Base-by-base conservation (phyloP, 2,888 invertebrate species). In the Argyra leucocephala region DNA sequence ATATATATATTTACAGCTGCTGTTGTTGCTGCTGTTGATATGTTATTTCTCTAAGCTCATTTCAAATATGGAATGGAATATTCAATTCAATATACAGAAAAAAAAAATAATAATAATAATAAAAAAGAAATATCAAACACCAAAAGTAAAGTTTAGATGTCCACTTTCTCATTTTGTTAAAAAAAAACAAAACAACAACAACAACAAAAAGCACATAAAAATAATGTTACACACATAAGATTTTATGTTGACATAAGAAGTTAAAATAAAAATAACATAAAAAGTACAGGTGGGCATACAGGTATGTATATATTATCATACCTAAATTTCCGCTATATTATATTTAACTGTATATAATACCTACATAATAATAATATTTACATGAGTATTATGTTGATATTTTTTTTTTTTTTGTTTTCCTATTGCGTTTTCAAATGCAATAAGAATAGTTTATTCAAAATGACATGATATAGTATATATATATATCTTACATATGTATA, bases 321-420 rank as follows among this genome's bases (percentile, higher is more conserved):
- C 48, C n/a, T 48, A 48, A 48, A 48, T 48, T 48, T 48, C 48
- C 48, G 48, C 48, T 48, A 48, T 48, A 48, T 48, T 48, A 48
- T 48, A 9, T 48, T 48, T 48, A 48, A 48, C 48, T 48, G 48
- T 48, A 48, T 18, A 48, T 15, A 18, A 7, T 31, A 31, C 31
- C 5, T 7, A 31, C 10, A 31, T 31, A 31, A 31, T 31, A 31
- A n/a, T n/a, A n/a, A n/a, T n/a, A n/a, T n/a, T n/a, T n/a, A n/a
- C n/a, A n/a, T n/a, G n/a, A n/a, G n/a, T n/a, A n/a, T n/a, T n/a
- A n/a, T n/a, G n/a, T n/a, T n/a, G n/a, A n/a, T n/a, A n/a, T n/a
- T n/a, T n/a, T n/a, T n/a, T n/a, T n/a, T n/a, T n/a, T n/a, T n/a
- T n/a, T n/a, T n/a, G n/a, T n/a, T n/a, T 48, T 48, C 12, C 48